Evolutionary conservation across 2,797 vertebrate genomes (phyloP).

Genomic region (Trachops cirrhosus): DNA sequence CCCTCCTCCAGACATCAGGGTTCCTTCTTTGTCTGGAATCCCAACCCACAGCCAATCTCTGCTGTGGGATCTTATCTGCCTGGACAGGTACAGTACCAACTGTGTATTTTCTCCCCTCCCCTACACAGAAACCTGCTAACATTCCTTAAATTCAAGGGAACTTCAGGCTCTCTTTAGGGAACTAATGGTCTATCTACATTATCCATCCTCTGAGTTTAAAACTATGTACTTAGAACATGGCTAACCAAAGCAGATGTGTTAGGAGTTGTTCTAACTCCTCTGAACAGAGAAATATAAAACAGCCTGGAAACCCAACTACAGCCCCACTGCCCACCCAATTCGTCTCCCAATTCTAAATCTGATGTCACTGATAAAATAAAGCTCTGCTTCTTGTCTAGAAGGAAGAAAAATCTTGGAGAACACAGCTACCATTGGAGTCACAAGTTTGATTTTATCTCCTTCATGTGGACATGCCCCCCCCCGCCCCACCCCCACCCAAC

Average conservation of each 20-base stretch:
- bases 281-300: background rate
- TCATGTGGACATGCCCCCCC: background rate
- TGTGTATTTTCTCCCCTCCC: background rate
- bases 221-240: background rate
- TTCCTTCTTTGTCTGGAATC: background rate
- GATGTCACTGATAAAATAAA: conserved; percentile 1
- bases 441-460: background rate
- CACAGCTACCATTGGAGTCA: background rate
- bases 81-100: background rate
- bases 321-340: background rate
- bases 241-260: background rate
- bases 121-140: background rate
- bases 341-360: conserved; percentile 8
- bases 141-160: background rate
- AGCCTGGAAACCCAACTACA: background rate
- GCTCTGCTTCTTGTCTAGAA: background rate
- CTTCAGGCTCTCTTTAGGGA: background rate
- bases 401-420: conserved; percentile 42
- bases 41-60: background rate
- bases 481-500: background rate
- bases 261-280: background rate
- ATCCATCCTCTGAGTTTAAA: background rate
- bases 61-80: background rate
- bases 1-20: background rate
- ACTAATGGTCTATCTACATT: background rate